phyloP scores from a whole-genome alignment of 2,797 vertebrate species.

The Spondyliosoma cantharus region DNA sequence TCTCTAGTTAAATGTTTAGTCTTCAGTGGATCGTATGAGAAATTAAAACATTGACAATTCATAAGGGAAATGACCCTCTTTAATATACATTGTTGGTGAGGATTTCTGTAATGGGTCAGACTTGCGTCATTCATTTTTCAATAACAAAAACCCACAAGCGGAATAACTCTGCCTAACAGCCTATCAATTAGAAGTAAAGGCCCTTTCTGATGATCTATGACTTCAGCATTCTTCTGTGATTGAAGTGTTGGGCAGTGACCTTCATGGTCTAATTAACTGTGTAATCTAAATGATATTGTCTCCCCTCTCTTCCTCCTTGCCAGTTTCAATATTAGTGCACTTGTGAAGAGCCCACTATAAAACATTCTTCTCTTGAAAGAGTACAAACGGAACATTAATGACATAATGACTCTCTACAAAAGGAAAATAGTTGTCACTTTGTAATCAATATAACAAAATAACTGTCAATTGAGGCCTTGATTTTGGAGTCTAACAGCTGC shows the following conservation, averaged over 20 bases:
- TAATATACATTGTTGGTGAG: neutral
- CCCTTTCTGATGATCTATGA: neutral
- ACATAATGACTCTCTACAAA: conserved; percentile 9
- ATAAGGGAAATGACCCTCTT: neutral
- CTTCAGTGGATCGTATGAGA: neutral
- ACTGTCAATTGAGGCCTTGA: conserved; percentile 2
- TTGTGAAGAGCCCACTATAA: conserved; percentile 18
- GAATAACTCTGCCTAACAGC: neutral
- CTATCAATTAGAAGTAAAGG: neutral
- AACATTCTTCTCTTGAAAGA: neutral
- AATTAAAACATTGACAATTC: neutral
- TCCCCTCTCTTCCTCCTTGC: conserved; percentile 3
- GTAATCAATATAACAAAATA: conserved; percentile 22
- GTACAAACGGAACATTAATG: conserved; percentile 12
- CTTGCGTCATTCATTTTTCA: neutral
- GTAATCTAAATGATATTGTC: conserved; percentile 59
- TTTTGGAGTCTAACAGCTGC: neutral
- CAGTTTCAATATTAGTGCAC: conserved; percentile 27
- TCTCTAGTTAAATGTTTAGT: neutral
- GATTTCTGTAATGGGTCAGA: neutral
- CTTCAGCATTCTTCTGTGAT: conserved; percentile 3
- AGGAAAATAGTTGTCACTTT: conserved; percentile 28
- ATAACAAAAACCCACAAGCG: neutral
- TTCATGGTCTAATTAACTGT: conserved; percentile 48
- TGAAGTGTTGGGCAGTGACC: conserved; percentile 28